Evolutionary conservation across 2,113 vertebrate species (phyloP).

Genomic region (Columba janthina): DNA sequence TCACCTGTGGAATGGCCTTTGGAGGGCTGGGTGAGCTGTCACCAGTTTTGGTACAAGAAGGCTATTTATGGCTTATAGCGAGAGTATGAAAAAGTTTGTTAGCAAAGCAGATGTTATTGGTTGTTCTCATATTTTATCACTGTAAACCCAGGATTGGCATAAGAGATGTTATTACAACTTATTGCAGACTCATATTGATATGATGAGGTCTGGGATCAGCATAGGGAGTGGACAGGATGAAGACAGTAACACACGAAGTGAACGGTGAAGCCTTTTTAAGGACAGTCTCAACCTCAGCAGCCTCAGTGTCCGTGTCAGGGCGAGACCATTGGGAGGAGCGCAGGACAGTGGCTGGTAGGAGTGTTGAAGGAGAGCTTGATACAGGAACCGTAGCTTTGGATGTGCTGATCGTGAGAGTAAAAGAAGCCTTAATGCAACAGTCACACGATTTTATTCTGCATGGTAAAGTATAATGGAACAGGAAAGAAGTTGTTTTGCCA

Average conservation of each 20-base stretch:
- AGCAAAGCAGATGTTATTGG: background rate
- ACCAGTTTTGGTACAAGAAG: background rate
- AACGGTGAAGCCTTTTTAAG: background rate
- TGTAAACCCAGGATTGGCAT: background rate
- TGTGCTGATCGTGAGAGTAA: background rate
- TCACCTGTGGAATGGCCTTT: fast-evolving
- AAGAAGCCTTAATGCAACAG: background rate
- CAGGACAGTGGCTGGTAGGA: background rate
- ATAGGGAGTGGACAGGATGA: background rate
- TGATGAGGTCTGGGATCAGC: background rate
- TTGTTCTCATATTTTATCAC: background rate
- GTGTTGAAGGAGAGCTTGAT: background rate
- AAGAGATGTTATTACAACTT: background rate
- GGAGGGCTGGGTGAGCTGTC: background rate
- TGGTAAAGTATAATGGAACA: background rate
- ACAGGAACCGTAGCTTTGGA: background rate
- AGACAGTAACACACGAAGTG: background rate
- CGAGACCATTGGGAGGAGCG: fast-evolving
- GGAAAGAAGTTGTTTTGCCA: background rate
- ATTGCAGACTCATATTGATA: fast-evolving
- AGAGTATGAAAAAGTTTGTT: background rate
- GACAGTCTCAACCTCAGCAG: background rate
- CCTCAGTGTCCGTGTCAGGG: background rate
- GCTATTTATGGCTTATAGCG: background rate
- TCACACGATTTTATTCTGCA: background rate